phyloP scores from a whole-genome alignment of 2,797 vertebrate genomes.

The Bothrops alternatus region DNA sequence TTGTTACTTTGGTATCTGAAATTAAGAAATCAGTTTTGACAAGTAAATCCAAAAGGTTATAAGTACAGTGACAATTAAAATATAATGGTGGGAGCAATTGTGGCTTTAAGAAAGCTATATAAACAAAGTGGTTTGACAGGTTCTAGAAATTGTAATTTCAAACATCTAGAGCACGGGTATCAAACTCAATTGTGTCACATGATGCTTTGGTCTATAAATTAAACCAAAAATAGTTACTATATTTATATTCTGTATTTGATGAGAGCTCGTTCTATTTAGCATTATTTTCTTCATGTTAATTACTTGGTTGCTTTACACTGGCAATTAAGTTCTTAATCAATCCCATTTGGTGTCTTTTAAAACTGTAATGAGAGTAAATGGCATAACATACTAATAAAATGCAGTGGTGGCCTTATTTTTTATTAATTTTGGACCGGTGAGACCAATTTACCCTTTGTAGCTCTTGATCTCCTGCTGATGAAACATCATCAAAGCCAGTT shows the following conservation, averaged over 20 bases:
- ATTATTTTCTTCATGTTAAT: constrained; percentile 41
- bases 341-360: constrained; percentile 48
- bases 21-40: background rate
- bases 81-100: background rate
- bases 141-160: background rate
- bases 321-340: constrained; percentile 48
- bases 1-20: background rate
- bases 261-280: constrained; percentile 30
- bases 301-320: constrained; percentile 48
- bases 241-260: constrained; percentile 17
- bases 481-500: constrained; percentile 28
- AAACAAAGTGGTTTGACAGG: background rate
- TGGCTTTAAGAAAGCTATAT: background rate
- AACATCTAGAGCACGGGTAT: background rate
- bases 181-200: no score
- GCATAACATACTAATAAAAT: constrained; percentile 31
- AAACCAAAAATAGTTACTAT: background rate
- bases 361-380: constrained; percentile 45
- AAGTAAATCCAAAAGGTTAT: background rate
- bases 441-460: constrained; percentile 21
- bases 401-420: constrained; percentile 37
- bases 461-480: constrained; percentile 5
- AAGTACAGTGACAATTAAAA: background rate
- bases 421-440: constrained; percentile 34
- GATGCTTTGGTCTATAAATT: background rate